Base-by-base conservation (phyloP, 2,888 invertebrate genomes). In the Drosophila neotestacea region DNA sequence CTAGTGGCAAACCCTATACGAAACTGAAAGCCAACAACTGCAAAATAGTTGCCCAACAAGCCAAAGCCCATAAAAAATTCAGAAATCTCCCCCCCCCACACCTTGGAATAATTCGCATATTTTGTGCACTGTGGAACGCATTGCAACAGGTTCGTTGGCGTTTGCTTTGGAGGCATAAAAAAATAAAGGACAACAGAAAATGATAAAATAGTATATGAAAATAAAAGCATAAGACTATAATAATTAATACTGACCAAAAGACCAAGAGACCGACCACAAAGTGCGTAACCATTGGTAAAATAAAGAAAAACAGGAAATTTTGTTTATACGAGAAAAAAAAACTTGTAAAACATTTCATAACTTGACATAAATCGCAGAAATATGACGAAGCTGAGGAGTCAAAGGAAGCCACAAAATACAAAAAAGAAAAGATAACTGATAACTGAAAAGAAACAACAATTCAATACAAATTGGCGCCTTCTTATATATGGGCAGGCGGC, bases 331-430 rank as follows among this genome's bases (percentile, higher is more conserved):
- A 22, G 22, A 2, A 22, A 22, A 22, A 39, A 64, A 46, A 66
- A 59, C 67, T 66, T 74, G 77, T 61, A 64, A 77, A 73, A 75
- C 70, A 81, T 85, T 88, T 88, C 79, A 83, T 89, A 85, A 87
- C 77, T 76, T 71, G 79, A 62, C 73, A 71, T 61, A 75, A 78
- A 76, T 74, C 56, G 60, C 73, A 42, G 46, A 75, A 69, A 69
- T 62, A 77, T 76, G 77, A 75, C 73, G 75, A 72, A 73, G 54
- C 46, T 41, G 41, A 55, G 27, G 22, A 48, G 41, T 6, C 1
- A 13, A 55, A 32, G 36, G 28, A 46, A 54, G 30, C 11, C 32
- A 32, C 32, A 32, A 32, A 6, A 6, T 6, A 6, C 22, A 22
- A 22, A 9, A 32, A 9, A 32, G 32, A 32, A 6, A 39, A 41